Percentiles rank a stretch among this genome's conserved stretches.
phyloP scores from a whole-genome alignment of 2,888 invertebrate genomes.

The Chrysolina oricalcia region DNA sequence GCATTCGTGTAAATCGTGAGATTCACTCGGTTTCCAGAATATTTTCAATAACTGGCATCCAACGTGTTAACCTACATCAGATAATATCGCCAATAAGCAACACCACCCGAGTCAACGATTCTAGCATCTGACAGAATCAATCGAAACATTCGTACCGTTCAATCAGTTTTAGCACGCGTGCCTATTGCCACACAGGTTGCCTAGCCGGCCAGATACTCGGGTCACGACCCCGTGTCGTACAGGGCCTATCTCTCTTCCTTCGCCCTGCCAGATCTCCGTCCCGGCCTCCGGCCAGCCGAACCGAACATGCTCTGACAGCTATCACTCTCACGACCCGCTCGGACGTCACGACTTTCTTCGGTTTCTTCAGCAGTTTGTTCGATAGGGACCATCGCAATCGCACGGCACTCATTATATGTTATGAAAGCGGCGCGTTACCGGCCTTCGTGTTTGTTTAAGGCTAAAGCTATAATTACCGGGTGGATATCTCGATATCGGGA shows the following conservation, averaged over 20 bases:
- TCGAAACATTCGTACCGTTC: conserved; percentile 42
- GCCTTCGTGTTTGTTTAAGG: conserved; percentile 67
- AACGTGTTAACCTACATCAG: too few species aligned
- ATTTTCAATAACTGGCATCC: too few species aligned
- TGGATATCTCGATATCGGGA: conserved; percentile 52
- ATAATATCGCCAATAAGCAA: too few species aligned
- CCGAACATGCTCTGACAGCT: conserved; percentile 65
- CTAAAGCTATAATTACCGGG: conserved; percentile 62
- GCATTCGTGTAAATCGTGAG: too few species aligned
- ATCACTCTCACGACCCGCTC: conserved; percentile 67
- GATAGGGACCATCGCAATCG: conserved; percentile 57
- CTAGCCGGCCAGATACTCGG: conserved; percentile 40
- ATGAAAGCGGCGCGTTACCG: conserved; percentile 63
- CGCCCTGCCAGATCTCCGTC: conserved; percentile 12
- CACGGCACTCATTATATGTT: conserved; percentile 59
- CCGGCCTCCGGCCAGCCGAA: conserved; percentile 24
- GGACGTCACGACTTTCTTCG: conserved; percentile 59
- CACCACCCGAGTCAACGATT: too few species aligned
- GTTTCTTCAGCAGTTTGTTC: too few species aligned
- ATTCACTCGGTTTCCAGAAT: too few species aligned
- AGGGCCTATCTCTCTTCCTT: conserved; percentile 48
- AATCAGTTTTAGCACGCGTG: conserved; percentile 57
- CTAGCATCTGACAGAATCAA: not conserved
- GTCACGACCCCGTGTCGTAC: conserved; percentile 59
- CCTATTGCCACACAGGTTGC: conserved; percentile 57